A percentile compares a stretch with the other conserved stretches of the same genome.
Evolutionary conservation across 1,140 invertebrate genomes (phyloP).

Genomic region (Drosophila albomicans): DNA sequence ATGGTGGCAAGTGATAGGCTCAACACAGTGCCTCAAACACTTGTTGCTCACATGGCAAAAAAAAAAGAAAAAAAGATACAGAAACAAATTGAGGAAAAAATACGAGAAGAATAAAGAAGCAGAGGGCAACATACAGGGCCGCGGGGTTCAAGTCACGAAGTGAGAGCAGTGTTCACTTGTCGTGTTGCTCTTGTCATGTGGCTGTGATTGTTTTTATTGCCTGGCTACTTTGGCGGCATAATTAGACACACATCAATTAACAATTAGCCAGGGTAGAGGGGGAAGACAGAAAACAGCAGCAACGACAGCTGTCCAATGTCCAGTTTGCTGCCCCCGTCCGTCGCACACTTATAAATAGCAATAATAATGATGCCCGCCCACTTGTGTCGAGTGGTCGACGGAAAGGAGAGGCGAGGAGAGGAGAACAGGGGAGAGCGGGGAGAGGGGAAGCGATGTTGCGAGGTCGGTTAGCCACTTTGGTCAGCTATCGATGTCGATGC

Average conservation of each 20-base stretch:
- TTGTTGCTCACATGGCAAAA: slow-evolving; percentile 3
- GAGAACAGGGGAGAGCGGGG: background rate
- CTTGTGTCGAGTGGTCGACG: slow-evolving; percentile 6
- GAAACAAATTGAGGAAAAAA: too few relatives aligned
- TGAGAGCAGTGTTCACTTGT: slow-evolving; percentile 21
- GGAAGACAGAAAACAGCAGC: slow-evolving; percentile 15
- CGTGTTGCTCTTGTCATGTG: slow-evolving; percentile 23
- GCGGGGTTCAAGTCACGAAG: slow-evolving; percentile 13
- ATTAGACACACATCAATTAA: slow-evolving; percentile 82
- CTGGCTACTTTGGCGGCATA: slow-evolving; percentile 77
- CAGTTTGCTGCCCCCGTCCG: slow-evolving; percentile 21
- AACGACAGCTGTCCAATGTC: slow-evolving; percentile 66
- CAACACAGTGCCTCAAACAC: slow-evolving; percentile 7
- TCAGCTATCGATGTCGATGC: slow-evolving; percentile 68
- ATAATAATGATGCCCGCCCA: slow-evolving; percentile 46
- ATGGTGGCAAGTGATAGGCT: background rate
- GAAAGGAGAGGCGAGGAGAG: background rate
- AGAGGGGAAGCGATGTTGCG: background rate
- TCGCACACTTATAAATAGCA: slow-evolving; percentile 72
- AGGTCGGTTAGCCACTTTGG: slow-evolving; percentile 70
- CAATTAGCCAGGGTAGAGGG: slow-evolving; percentile 60
- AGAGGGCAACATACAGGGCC: background rate
- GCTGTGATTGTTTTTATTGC: slow-evolving; percentile 66
- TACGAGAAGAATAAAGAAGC: background rate
- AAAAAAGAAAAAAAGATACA: background rate